Evolutionary conservation across 2,888 invertebrate genomes (phyloP), one percentile per base, ranked within the genome.

Genomic region (Mycogona germanica): DNA sequence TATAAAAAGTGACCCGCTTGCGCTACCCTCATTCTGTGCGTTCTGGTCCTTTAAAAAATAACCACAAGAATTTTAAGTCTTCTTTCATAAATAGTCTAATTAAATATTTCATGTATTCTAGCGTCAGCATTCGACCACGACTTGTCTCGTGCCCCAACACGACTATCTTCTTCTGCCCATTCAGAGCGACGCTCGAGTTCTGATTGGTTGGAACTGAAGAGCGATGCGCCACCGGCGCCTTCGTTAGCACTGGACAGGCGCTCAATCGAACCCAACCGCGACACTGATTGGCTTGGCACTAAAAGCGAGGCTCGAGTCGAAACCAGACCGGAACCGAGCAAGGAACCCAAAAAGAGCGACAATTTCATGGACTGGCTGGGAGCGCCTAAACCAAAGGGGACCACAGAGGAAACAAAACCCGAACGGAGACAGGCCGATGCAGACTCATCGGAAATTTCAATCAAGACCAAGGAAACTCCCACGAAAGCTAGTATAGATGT

Each of bases 331-430:
- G 3, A 45, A 28, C 3, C 46, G 3, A n/a, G 19, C 9, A 45
- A 45, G 12, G 25, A 25, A n/a, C 26, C 12, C 3, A 25, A 7
- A 19, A 48, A 48, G 21, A 48, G 17, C 7, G 32, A 35, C n/a
- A 48, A 48, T 35, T 48, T 48, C 19, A 14, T 48, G 48, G 48
- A 48, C 35, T 48, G 48, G 48, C 35, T 48, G 12, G 32, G 48
- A 9, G n/a, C 35, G 35, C n/a, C 35, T n/a, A 35, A 35, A 35
- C n/a, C 35, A 35, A 48, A 19, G 19, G 26, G 26, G 26, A 26
- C 26, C 26, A 30, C 30, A 48, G 48, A 48, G 30, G 48, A 17
- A 2, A 14, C 19, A 48, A 48, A 35, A 14, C 32, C 32, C 6
- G 35, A 28, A 9, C 26, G 7, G n/a, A 45, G 26, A 25, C 12